Conservation (phyloP, 2,888 invertebrate species). For the Clistopyga incitator region DNA sequence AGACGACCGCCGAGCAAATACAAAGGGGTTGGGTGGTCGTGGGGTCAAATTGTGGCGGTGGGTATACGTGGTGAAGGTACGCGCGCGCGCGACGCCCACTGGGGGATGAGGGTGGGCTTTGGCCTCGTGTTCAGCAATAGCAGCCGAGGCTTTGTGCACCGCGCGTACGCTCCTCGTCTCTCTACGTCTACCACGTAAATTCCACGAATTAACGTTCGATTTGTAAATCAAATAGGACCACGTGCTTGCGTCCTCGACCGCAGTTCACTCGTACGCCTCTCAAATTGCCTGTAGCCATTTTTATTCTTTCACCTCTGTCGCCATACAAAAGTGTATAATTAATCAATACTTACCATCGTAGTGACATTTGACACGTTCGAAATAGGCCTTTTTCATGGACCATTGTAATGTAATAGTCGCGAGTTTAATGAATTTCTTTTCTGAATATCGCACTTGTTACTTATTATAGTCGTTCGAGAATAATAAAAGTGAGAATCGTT, state of each 20-base stretch:
- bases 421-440: neutral
- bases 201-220: conserved; percentile 75
- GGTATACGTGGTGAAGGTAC: conserved; percentile 54
- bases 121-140: conserved; percentile 60
- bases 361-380: too few relatives aligned
- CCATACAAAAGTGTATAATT: neutral
- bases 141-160: conserved; percentile 50
- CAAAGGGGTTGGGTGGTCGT: conserved; percentile 65
- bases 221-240: conserved; percentile 74
- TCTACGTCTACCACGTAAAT: conserved; percentile 68
- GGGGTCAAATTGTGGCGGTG: conserved; percentile 66
- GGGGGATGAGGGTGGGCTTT: conserved; percentile 64
- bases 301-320: conserved; percentile 25
- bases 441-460: too few relatives aligned
- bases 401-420: neutral
- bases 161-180: conserved; percentile 56
- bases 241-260: conserved; percentile 40
- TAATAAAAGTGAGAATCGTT: too few relatives aligned
- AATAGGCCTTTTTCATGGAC: too few relatives aligned
- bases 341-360: too few relatives aligned
- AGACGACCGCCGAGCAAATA: conserved; percentile 68
- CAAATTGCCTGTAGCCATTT: conserved; percentile 9
- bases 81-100: conserved; percentile 29
- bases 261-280: conserved; percentile 35
- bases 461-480: too few relatives aligned